phyloP scores from a whole-genome alignment of 2,888 invertebrate genomes.

The Lamproptera curius region DNA sequence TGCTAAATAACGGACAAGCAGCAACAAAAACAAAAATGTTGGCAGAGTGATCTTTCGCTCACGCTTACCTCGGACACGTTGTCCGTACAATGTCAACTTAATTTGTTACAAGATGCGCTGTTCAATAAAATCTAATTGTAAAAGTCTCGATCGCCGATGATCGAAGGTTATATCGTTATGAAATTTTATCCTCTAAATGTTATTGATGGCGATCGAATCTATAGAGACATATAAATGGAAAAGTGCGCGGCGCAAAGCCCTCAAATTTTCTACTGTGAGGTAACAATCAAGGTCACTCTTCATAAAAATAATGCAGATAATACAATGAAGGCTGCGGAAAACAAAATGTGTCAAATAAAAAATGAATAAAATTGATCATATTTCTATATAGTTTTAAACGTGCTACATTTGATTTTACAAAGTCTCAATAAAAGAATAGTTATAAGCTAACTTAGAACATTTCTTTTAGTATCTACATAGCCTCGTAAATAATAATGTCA shows the following conservation, averaged over 20 bases:
- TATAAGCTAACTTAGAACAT: too few relatives aligned
- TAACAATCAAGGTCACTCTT: too few relatives aligned
- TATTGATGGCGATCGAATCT: slow-evolving; percentile 34
- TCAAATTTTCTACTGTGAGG: too few relatives aligned
- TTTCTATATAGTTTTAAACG: too few relatives aligned
- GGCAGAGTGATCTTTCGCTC: background rate
- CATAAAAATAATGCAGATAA: too few relatives aligned
- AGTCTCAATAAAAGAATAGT: too few relatives aligned
- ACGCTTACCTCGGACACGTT: slow-evolving; percentile 33
- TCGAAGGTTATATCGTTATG: slow-evolving; percentile 60
- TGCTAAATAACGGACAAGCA: slow-evolving; percentile 24
- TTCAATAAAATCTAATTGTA: slow-evolving; percentile 52
- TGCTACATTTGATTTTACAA: too few relatives aligned
- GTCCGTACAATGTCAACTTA: slow-evolving; percentile 48
- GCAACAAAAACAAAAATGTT: slow-evolving; percentile 8
- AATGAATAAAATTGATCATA: too few relatives aligned
- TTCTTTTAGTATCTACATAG: too few relatives aligned
- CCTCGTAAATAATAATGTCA: too few relatives aligned
- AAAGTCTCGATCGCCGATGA: slow-evolving; percentile 60
- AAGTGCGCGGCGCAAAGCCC: slow-evolving; percentile 12
- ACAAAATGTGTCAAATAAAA: too few relatives aligned
- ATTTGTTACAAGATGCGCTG: slow-evolving; percentile 45
- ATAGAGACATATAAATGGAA: slow-evolving; percentile 27
- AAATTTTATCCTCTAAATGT: slow-evolving; percentile 58
- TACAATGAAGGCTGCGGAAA: too few relatives aligned